Percentiles rank a stretch among this genome's conserved stretches.
Evolutionary conservation across 2,113 vertebrate genomes (phyloP).

Genomic region (Casuarius casuarius): DNA sequence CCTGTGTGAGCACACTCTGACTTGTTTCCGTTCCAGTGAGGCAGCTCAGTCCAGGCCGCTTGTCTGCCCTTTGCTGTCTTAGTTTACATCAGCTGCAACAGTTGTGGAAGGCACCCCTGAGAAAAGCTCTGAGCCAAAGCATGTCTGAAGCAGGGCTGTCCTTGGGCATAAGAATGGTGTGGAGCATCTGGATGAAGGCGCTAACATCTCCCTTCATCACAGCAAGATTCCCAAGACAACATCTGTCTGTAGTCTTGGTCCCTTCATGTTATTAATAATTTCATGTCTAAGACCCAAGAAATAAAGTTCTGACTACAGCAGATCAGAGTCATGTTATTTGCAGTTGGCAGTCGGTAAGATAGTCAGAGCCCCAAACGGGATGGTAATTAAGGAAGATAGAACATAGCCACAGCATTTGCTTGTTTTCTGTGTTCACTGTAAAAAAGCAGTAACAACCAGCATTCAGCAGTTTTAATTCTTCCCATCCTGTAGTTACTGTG

Average conservation of each 20-base stretch:
- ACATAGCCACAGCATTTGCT: accelerated
- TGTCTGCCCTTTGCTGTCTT: not conserved
- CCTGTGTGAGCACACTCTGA: accelerated
- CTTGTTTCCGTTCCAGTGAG: not conserved
- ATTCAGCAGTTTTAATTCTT: not conserved
- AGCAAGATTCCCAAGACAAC: not conserved
- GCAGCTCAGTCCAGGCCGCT: not conserved
- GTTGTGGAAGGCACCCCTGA: accelerated
- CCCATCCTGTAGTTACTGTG: not conserved
- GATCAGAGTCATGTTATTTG: not conserved
- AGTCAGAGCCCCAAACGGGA: not conserved
- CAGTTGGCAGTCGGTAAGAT: not conserved
- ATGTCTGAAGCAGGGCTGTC: not conserved
- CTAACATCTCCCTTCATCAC: accelerated
- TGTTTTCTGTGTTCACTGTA: accelerated
- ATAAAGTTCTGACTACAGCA: slow-evolving; percentile 19
- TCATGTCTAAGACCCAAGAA: not conserved
- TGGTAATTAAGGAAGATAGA: not conserved
- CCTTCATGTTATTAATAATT: not conserved
- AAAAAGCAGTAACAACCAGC: not conserved
- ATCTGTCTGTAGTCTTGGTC: not conserved
- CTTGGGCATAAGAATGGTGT: accelerated
- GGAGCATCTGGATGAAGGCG: not conserved
- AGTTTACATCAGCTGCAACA: not conserved
- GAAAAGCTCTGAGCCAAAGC: not conserved